Percentiles rank a stretch among this genome's conserved stretches.
phyloP scores from a whole-genome alignment of 2,888 invertebrate genomes.

The Microctonus hyperodae region DNA sequence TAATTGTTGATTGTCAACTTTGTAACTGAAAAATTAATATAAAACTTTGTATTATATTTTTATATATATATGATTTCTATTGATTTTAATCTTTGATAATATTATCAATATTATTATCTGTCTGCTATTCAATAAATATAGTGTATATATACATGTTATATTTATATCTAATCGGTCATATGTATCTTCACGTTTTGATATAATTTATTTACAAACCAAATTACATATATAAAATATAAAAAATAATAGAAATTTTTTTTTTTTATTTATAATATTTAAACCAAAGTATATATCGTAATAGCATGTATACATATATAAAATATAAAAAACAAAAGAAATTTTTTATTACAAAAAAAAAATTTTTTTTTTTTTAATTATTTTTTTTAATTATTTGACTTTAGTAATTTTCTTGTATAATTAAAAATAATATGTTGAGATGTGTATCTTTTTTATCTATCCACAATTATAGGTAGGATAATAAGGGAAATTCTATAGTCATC shows the following conservation, averaged over 20 bases:
- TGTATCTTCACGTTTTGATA: background rate
- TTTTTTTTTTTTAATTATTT: no score
- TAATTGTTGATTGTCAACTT: background rate
- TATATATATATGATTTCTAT: background rate
- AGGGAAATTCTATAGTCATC: background rate
- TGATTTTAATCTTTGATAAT: background rate
- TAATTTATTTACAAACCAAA: background rate
- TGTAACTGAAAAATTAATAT: background rate
- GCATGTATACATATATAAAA: no score
- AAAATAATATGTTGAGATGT: no score
- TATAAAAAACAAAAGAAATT: background rate
- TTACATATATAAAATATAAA: background rate
- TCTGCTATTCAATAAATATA: background rate
- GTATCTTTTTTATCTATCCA: no score
- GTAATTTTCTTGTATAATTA: no score
- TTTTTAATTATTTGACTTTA: background rate
- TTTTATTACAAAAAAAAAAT: background rate
- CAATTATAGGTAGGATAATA: no score
- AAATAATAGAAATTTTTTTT: background rate
- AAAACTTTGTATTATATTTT: background rate
- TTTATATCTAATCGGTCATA: conserved; percentile 6
- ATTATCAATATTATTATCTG: background rate
- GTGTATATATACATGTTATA: no score
- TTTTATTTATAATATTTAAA: no score
- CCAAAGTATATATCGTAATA: no score